Evolutionary conservation across 2,888 invertebrate genomes (phyloP).

Genomic region (Ptilodon capucinus): DNA sequence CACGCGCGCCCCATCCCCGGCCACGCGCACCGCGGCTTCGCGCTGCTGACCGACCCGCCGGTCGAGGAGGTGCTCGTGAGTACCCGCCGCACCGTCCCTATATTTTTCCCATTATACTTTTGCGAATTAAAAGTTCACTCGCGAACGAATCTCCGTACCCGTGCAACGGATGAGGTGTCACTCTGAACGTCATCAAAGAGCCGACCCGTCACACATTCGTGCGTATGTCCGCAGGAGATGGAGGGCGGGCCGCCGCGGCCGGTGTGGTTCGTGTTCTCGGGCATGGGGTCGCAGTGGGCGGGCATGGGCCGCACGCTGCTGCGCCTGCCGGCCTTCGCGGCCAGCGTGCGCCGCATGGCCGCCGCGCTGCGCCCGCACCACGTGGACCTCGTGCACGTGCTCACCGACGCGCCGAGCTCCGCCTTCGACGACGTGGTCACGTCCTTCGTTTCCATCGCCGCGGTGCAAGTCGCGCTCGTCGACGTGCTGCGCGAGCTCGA

Average conservation of each 20-base stretch:
- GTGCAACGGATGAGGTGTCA: no score
- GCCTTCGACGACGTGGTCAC: conserved; percentile 93
- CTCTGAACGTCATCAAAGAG: no score
- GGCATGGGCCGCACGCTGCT: conserved; percentile 96
- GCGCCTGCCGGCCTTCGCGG: conserved; percentile 90
- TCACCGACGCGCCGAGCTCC: conserved; percentile 88
- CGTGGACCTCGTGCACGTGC: conserved; percentile 90
- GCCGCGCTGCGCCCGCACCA: conserved; percentile 90
- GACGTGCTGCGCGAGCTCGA: conserved; percentile 90
- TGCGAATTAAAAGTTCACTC: no score
- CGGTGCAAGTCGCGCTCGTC: conserved; percentile 97
- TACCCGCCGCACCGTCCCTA: conserved; percentile 1
- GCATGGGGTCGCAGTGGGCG: conserved; percentile 99
- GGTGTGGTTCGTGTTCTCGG: conserved; percentile 97
- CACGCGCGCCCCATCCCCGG: conserved; percentile 87
- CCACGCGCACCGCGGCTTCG: conserved; percentile 92
- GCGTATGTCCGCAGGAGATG: conserved; percentile 52
- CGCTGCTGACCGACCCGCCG: conserved; percentile 78
- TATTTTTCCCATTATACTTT: no score
- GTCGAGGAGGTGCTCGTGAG: conserved; percentile 43
- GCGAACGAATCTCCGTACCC: no score
- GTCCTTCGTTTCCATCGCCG: conserved; percentile 96
- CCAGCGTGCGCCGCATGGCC: conserved; percentile 89
- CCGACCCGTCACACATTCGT: no score
- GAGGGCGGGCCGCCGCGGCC: conserved; percentile 85